A percentile compares a stretch with the other conserved stretches of the same genome.
phyloP scores from a whole-genome alignment of 2,113 vertebrate species.

The Rhea americana region DNA sequence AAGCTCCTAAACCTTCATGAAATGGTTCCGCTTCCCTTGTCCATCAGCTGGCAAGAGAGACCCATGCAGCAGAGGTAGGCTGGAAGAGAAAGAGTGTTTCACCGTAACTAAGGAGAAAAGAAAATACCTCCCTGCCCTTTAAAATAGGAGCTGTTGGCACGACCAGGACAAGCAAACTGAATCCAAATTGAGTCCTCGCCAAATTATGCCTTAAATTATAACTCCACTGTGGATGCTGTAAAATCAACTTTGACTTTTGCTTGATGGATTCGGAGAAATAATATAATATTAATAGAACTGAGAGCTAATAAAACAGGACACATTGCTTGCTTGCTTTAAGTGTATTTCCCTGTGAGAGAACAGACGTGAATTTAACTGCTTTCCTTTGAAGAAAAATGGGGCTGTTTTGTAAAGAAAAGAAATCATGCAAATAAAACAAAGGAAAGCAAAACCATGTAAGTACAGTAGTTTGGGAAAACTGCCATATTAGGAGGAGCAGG shows the following conservation, averaged over 20 bases:
- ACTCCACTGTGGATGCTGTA: conserved; percentile 57
- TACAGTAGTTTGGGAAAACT: conserved; percentile 63
- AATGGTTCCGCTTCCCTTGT: not conserved
- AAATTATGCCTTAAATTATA: conserved; percentile 70
- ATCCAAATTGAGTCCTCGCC: conserved; percentile 49
- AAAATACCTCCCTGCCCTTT: conserved; percentile 58
- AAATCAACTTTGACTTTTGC: conserved; percentile 67
- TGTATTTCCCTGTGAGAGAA: conserved; percentile 33
- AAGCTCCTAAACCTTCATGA: not conserved
- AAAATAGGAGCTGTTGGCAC: conserved; percentile 62
- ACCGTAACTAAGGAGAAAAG: conserved; percentile 37
- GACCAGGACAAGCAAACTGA: not conserved
- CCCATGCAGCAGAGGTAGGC: not conserved
- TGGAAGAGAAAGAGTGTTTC: conserved; percentile 32
- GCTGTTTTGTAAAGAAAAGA: not conserved
- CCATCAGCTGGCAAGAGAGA: not conserved
- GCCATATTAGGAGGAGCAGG: conserved; percentile 60
- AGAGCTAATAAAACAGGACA: conserved; percentile 66
- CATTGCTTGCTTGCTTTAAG: conserved; percentile 10
- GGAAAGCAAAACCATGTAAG: conserved; percentile 38
- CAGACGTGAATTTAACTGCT: conserved; percentile 22
- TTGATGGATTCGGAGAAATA: conserved; percentile 62
- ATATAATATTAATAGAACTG: conserved; percentile 61
- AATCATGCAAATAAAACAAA: conserved; percentile 17
- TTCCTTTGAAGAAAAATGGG: conserved; percentile 26